phyloP scores from a whole-genome alignment of 2,113 vertebrate species.

The Pseudolaguvia tuberculata region DNA sequence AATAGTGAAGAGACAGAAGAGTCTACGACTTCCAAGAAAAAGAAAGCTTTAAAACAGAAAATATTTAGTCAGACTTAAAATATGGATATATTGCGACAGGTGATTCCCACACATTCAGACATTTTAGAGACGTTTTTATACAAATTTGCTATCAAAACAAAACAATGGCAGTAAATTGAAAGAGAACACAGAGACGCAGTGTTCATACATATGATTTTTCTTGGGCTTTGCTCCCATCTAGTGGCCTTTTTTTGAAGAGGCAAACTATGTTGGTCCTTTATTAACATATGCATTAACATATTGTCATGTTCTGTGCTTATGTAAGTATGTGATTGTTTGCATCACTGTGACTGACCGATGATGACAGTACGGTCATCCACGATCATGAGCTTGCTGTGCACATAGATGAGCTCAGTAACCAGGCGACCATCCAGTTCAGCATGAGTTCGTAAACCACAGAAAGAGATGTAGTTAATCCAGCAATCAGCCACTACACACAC shows the following conservation, averaged over 20 bases:
- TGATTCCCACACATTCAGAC: too few relatives aligned
- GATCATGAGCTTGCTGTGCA: conserved; percentile 54
- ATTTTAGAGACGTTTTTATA: too few relatives aligned
- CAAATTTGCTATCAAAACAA: too few relatives aligned
- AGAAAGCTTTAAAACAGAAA: too few relatives aligned
- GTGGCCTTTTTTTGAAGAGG: conserved; percentile 32
- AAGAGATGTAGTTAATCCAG: conserved; percentile 54
- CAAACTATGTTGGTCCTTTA: neutral
- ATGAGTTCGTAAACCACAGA: conserved; percentile 50
- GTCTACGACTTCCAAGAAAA: too few relatives aligned
- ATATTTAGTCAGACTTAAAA: too few relatives aligned
- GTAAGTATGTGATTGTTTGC: conserved; percentile 5
- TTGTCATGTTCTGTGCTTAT: neutral
- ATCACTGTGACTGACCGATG: conserved; percentile 40
- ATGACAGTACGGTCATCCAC: conserved; percentile 53
- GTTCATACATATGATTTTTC: neutral
- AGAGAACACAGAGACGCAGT: neutral
- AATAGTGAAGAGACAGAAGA: too few relatives aligned
- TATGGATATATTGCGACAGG: too few relatives aligned
- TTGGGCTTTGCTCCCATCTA: conserved; percentile 56
- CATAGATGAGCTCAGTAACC: conserved; percentile 57
- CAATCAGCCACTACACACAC: conserved; percentile 40
- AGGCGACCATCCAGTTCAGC: conserved; percentile 54
- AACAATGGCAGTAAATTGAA: too few relatives aligned
- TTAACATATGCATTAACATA: neutral